These are phyloP conservation scores for Sprattus sprattus DNA, from an alignment of 2,113 vertebrate genomes.

Conservation along the genomic window DNA sequence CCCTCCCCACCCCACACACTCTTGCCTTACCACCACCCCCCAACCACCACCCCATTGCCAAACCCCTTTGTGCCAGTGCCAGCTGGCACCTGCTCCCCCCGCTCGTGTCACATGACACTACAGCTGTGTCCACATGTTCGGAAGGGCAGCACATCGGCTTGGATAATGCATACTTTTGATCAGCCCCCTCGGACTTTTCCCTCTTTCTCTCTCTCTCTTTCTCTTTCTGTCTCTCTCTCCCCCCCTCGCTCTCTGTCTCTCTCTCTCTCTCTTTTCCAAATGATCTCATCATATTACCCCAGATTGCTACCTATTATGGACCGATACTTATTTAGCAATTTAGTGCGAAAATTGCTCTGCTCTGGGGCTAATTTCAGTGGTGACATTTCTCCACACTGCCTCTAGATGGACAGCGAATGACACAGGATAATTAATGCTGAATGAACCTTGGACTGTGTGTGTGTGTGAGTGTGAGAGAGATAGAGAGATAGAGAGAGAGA, in stretches of 20 bases:
- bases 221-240: background rate
- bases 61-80: conserved; percentile 74
- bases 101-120: conserved; percentile 84
- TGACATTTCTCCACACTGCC: conserved; percentile 70
- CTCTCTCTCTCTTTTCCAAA: conserved; percentile 61
- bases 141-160: conserved; percentile 76
- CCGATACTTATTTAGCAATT: conserved; percentile 80
- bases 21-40: conserved; percentile 33
- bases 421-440: conserved; percentile 66
- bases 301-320: conserved; percentile 80
- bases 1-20: background rate
- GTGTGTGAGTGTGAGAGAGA: background rate
- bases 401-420: conserved; percentile 59
- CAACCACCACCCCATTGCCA: background rate
- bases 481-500: background rate
- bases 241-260: background rate
- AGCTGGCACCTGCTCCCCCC: conserved; percentile 78
- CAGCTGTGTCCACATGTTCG: conserved; percentile 93
- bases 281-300: conserved; percentile 85
- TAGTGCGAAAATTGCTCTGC: conserved; percentile 67
- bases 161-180: conserved; percentile 84
- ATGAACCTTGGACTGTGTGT: conserved; percentile 63
- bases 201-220: background rate
- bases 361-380: conserved; percentile 70
- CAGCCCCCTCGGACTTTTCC: conserved; percentile 69